Evolutionary conservation across 2,888 invertebrate genomes (phyloP).

Genomic region (Diaphora mendica): DNA sequence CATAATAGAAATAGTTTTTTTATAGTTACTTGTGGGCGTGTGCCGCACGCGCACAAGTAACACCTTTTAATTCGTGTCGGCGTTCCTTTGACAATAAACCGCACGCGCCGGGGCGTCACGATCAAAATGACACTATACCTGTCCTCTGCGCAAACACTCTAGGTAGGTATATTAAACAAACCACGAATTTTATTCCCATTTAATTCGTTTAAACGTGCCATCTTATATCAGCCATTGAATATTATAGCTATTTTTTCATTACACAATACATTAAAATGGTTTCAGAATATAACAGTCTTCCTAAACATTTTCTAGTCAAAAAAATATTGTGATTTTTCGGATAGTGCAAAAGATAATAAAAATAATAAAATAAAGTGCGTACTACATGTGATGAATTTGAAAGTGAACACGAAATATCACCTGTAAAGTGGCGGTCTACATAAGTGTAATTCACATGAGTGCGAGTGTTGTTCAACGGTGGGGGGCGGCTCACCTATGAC

Average conservation of each 20-base stretch:
- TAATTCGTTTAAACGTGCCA: neutral
- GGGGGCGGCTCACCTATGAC: constrained; percentile 85
- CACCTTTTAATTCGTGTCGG: no score
- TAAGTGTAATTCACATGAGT: constrained; percentile 55
- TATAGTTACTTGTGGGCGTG: no score
- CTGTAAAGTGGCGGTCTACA: constrained; percentile 53
- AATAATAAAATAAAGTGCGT: constrained; percentile 31
- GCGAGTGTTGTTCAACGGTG: constrained; percentile 53
- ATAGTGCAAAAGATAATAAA: constrained; percentile 14
- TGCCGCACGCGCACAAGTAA: no score
- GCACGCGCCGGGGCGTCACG: no score
- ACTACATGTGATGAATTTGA: constrained; percentile 33
- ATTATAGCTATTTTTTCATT: neutral
- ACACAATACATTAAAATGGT: constrained; percentile 7
- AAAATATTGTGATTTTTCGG: constrained; percentile 36
- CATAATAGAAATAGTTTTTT: neutral
- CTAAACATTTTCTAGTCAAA: constrained; percentile 57
- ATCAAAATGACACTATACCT: no score
- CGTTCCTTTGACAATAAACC: no score
- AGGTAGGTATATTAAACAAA: no score
- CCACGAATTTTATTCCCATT: neutral
- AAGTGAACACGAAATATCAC: constrained; percentile 26
- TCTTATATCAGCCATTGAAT: constrained; percentile 13
- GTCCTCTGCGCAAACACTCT: neutral
- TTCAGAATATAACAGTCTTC: constrained; percentile 52